These are phyloP conservation scores for Oophaga sylvatica DNA, from an alignment of 2,797 vertebrate genomes.

Conservation along the genomic window DNA sequence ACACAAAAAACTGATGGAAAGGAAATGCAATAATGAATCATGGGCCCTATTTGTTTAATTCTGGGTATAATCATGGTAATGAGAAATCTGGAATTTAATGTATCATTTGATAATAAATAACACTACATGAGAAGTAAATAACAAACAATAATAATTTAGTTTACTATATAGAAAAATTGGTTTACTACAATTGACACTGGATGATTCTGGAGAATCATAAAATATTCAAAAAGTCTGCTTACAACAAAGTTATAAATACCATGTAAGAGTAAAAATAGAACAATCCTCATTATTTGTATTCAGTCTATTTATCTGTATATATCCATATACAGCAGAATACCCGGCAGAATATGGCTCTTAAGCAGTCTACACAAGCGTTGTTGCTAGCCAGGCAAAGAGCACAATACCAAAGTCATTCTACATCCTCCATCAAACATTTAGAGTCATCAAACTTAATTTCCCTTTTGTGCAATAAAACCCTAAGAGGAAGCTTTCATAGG, in stretches of 20 bases:
- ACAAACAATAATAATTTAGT: no score
- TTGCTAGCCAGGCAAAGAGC: constrained; percentile 68
- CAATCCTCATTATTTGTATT: neutral
- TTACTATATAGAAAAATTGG: no score
- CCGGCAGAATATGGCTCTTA: constrained; percentile 67
- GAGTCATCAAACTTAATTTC: constrained; percentile 87
- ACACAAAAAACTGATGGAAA: no score
- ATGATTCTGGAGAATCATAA: neutral
- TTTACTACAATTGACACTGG: no score
- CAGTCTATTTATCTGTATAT: constrained; percentile 35
- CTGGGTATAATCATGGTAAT: no score
- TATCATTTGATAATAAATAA: no score
- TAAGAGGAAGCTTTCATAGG: constrained; percentile 79
- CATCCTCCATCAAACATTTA: constrained; percentile 76
- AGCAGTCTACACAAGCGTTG: constrained; percentile 70
- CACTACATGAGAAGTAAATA: no score
- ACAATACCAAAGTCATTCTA: constrained; percentile 78
- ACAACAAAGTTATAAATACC: neutral
- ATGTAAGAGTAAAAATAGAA: neutral
- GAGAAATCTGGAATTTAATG: no score
- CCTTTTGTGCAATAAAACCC: constrained; percentile 83
- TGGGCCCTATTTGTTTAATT: no score
- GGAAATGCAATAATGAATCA: no score
- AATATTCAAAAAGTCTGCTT: neutral
- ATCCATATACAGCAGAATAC: constrained; percentile 66